These are phyloP conservation scores for Epinotia bilunana DNA, from an alignment of 2,888 invertebrate genomes.

Conservation along the genomic window DNA sequence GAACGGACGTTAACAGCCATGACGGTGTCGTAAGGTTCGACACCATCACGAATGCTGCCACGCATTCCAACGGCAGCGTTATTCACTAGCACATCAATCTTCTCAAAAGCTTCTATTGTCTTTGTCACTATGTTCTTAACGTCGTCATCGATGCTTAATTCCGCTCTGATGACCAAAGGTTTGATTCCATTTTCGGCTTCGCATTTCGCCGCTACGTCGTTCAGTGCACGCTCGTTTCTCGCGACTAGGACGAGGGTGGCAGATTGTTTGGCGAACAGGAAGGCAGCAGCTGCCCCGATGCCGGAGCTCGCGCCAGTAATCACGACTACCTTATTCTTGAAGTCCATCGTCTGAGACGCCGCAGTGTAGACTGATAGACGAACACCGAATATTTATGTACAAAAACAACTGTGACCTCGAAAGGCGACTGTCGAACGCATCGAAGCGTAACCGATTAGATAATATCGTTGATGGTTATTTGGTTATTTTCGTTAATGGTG, in stretches of 20 bases:
- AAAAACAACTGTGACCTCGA: conserved; percentile 45
- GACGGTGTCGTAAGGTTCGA: conserved; percentile 92
- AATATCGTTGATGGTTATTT: conserved; percentile 23
- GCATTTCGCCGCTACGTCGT: conserved; percentile 86
- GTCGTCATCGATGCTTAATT: conserved; percentile 87
- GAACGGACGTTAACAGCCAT: conserved; percentile 94
- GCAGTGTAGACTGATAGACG: conserved; percentile 49
- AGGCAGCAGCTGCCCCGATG: conserved; percentile 88
- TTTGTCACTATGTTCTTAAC: conserved; percentile 86
- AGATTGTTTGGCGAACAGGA: conserved; percentile 87
- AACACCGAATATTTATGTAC: conserved; percentile 22
- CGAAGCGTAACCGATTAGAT: conserved; percentile 34
- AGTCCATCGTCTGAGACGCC: conserved; percentile 76
- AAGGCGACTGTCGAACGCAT: conserved; percentile 15
- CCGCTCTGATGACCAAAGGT: conserved; percentile 86
- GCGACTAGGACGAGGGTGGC: conserved; percentile 87
- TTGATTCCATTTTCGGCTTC: conserved; percentile 68
- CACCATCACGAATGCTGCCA: conserved; percentile 91
- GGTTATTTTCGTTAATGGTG: not conserved
- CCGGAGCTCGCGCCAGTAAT: conserved; percentile 90
- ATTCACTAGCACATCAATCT: conserved; percentile 91
- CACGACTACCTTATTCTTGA: conserved; percentile 84
- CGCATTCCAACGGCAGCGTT: conserved; percentile 92
- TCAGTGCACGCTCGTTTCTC: conserved; percentile 87
- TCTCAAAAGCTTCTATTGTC: conserved; percentile 87